Percentiles rank a stretch among this genome's conserved stretches.
Evolutionary conservation across 2,797 vertebrate species (phyloP).

Genomic region (Tachyglossus aculeatus): DNA sequence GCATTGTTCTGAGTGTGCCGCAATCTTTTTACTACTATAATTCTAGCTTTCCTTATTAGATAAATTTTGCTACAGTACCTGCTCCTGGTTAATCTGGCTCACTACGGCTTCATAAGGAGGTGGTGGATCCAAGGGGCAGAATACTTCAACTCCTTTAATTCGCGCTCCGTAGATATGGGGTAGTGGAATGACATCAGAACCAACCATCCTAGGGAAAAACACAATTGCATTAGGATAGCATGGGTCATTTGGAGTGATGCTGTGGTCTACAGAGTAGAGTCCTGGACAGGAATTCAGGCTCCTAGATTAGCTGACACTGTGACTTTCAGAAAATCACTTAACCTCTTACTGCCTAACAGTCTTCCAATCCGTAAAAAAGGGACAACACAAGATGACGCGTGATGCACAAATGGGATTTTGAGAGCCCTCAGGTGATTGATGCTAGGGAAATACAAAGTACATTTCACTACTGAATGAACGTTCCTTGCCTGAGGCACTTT

Average conservation of each 20-base stretch:
- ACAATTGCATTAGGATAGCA: conserved; percentile 3
- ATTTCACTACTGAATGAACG: too few species aligned
- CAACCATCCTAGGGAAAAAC: conserved; percentile 73
- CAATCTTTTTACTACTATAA: background rate
- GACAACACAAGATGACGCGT: too few species aligned
- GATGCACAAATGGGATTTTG: too few species aligned
- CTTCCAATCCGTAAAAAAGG: background rate
- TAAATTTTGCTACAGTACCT: conserved; percentile 54
- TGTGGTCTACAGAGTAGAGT: background rate
- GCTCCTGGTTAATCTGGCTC: conserved; percentile 48
- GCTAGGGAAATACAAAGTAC: too few species aligned
- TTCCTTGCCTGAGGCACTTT: too few species aligned
- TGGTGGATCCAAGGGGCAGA: conserved; percentile 82
- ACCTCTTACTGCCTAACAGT: background rate
- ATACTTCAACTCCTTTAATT: conserved; percentile 82
- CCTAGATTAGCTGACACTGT: too few species aligned
- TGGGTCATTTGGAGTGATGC: too few species aligned
- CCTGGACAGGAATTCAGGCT: background rate
- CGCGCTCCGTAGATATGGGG: conserved; percentile 77
- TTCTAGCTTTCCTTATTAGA: background rate
- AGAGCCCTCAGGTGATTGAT: too few species aligned
- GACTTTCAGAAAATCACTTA: background rate
- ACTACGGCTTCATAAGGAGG: conserved; percentile 81
- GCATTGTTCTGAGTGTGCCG: too few species aligned
- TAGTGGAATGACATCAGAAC: conserved; percentile 77